Evolutionary conservation across 2,888 invertebrate species (phyloP), one percentile per base, ranked within the genome.

Genomic region (Torymus aiolomorphi): DNA sequence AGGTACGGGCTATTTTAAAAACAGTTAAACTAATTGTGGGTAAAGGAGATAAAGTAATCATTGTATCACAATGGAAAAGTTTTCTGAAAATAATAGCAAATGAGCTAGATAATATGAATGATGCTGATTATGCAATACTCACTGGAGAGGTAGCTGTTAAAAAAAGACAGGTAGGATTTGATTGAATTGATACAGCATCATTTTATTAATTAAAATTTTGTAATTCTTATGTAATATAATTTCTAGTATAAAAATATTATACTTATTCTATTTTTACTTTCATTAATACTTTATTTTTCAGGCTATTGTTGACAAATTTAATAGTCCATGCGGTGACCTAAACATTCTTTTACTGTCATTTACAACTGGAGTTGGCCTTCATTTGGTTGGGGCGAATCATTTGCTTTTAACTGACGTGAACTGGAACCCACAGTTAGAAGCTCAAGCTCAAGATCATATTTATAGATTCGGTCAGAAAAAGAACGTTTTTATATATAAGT

Each of bases 361-460:
- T 49, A 95, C 96, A 80, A 98, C 98, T 66, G 98, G 98, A 42
- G 97, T 98, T 16, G 98, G 98, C 24, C 92, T 99, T 14, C 98
- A 99, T 92, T 92, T 98, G 74, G 93, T 96, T 77, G 98, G 98
- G 2, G 98, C 95, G 0, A 98, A 96, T 92, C 97, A 98, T 90
- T 92, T 99, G 66, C 93, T 98, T 51, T 91, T 99, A 52, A 90
- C 97, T 24, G 98, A 99, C 91, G 93, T 97, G 73, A 98, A 98
- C 91, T 99, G 98, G 97, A 99, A 98, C 92, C 98, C 98, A 0
- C 98, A 98, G 87, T 91, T 98, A 65, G 98, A 99, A 91, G 93
- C 95, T 62, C 98, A 98, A 90, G 98, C 98, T 0, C 97, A 96
- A 91, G 98, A 98, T 91, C 92, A 98, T 81, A 95, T 98, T 82